These are phyloP conservation scores for Ochropleura leucogaster DNA, from an alignment of 2,888 invertebrate genomes.

Conservation along the genomic window DNA sequence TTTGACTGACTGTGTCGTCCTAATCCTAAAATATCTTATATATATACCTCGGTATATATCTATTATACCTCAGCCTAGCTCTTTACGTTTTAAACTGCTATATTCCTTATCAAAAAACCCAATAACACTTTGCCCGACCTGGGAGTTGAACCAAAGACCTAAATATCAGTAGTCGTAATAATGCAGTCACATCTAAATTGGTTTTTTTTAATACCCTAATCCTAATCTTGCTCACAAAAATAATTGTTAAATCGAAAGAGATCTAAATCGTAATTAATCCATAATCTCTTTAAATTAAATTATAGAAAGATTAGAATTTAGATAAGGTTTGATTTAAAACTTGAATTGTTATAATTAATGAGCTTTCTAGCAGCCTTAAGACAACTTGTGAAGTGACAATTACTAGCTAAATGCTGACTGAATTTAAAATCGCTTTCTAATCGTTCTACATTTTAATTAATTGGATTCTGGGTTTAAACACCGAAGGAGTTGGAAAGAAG, in stretches of 20 bases:
- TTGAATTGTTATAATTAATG: neutral
- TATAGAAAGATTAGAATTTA: conserved; percentile 17
- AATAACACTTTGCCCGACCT: too few relatives aligned
- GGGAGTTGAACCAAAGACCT: too few relatives aligned
- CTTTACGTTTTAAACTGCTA: too few relatives aligned
- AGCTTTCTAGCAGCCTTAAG: neutral
- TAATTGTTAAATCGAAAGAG: conserved; percentile 9
- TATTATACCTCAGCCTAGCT: too few relatives aligned
- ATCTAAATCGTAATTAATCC: conserved; percentile 20
- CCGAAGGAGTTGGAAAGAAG: too few relatives aligned
- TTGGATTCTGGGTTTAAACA: too few relatives aligned
- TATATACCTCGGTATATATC: too few relatives aligned
- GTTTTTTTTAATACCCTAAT: neutral
- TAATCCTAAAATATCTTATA: too few relatives aligned
- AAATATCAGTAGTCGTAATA: too few relatives aligned
- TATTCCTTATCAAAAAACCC: too few relatives aligned
- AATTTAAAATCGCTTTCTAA: neutral
- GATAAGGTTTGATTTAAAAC: conserved; percentile 2
- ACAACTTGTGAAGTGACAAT: conserved; percentile 16
- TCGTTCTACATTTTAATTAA: neutral
- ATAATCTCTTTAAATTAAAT: conserved; percentile 17
- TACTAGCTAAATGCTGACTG: neutral
- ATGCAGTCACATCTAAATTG: neutral
- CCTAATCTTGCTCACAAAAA: neutral
- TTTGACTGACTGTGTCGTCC: too few relatives aligned